Conservation (phyloP, 2,888 invertebrate genomes). For the Trachelus troglodyta region DNA sequence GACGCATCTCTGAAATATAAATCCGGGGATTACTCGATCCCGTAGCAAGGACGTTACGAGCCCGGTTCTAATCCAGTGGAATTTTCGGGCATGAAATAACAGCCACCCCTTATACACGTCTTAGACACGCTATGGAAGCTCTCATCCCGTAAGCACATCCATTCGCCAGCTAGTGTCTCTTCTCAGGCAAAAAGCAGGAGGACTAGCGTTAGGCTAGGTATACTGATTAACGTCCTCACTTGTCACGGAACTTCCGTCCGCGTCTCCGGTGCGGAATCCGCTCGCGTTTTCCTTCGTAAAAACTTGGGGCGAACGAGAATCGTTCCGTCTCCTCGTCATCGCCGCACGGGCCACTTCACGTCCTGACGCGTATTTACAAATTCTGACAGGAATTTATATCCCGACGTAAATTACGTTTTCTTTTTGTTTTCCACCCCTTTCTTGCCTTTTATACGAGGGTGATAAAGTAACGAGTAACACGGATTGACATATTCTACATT, state of each 20-base stretch:
- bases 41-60: not conserved
- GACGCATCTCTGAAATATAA: not conserved
- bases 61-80: not conserved
- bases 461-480: not conserved
- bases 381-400: not conserved
- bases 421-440: not conserved
- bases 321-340: constrained; percentile 2
- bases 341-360: not conserved
- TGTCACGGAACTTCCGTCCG: constrained; percentile 4
- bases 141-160: not conserved
- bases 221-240: constrained; percentile 9
- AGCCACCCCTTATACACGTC: not conserved
- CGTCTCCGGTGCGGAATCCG: not conserved
- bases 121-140: not conserved
- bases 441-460: not conserved
- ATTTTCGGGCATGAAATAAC: not conserved
- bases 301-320: not conserved
- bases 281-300: not conserved
- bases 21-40: not conserved
- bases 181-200: not conserved
- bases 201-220: not conserved
- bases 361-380: not conserved
- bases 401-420: not conserved
- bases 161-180: not conserved
- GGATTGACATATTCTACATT: not conserved